Evolutionary conservation across 2,797 vertebrate genomes (phyloP).

Genomic region (Myripristis murdjan): DNA sequence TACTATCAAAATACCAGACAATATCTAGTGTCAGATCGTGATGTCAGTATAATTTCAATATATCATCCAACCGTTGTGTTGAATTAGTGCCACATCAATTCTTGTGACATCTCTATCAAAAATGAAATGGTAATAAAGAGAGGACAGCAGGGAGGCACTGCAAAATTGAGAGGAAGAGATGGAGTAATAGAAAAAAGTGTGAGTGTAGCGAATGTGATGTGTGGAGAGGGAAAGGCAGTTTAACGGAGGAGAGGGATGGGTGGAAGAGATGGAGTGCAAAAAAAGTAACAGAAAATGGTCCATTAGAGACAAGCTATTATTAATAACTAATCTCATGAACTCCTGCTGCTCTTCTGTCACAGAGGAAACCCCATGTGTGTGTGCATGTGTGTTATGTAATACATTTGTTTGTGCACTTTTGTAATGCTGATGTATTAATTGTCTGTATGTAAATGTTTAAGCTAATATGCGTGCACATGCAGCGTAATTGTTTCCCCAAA

Average conservation of each 20-base stretch:
- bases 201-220: neutral
- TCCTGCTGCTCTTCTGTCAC: conserved; percentile 12
- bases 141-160: neutral
- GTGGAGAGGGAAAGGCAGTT: neutral
- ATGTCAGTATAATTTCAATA: too few species aligned
- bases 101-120: neutral
- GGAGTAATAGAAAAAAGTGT: neutral
- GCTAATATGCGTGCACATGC: neutral
- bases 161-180: neutral
- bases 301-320: conserved; percentile 5
- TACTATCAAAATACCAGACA: too few species aligned
- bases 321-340: conserved; percentile 14
- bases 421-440: neutral
- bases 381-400: neutral
- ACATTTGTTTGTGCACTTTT: conserved; percentile 2
- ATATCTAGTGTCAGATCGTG: too few species aligned
- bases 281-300: conserved; percentile 17
- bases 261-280: conserved; percentile 10
- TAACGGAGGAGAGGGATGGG: conserved; percentile 33
- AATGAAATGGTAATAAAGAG: neutral
- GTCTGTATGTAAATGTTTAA: neutral
- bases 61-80: too few species aligned
- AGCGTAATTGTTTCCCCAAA: neutral
- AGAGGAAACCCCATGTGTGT: conserved; percentile 7
- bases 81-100: too few species aligned